These are phyloP conservation scores for Podiceps cristatus DNA, from an alignment of 2,113 vertebrate species.

Conservation along the genomic window DNA sequence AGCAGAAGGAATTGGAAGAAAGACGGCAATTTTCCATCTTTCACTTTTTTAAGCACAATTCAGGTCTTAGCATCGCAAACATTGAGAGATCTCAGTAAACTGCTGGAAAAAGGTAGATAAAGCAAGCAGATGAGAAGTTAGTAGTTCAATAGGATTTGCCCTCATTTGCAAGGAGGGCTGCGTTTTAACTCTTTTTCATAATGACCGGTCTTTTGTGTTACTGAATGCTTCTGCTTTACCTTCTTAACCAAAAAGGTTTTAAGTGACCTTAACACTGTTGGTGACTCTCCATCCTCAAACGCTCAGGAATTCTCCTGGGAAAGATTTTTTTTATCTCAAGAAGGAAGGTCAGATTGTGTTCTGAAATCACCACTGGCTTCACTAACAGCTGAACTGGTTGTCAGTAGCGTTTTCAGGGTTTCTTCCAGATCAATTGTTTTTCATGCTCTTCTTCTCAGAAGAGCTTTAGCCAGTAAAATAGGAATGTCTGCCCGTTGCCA, in stretches of 20 bases:
- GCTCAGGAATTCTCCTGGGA: background rate
- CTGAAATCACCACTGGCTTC: background rate
- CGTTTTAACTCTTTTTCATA: background rate
- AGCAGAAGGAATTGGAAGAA: background rate
- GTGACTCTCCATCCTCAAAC: background rate
- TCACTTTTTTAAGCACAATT: background rate
- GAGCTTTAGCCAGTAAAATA: background rate
- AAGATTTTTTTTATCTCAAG: background rate
- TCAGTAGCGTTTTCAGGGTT: accelerated
- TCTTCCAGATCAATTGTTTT: background rate
- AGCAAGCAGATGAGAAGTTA: background rate
- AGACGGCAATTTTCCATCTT: background rate
- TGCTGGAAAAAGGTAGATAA: background rate
- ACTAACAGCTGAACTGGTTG: background rate
- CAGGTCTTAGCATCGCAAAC: background rate
- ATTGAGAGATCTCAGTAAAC: background rate
- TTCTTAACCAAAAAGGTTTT: background rate
- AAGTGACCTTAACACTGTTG: background rate
- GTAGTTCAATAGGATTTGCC: background rate
- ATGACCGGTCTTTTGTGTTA: background rate
- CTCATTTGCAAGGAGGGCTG: background rate
- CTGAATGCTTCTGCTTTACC: background rate
- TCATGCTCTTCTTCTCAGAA: background rate
- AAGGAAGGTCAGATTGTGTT: background rate
- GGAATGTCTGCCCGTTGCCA: background rate